phyloP scores from a whole-genome alignment of 2,888 invertebrate species.

The Osmoderma eremita region DNA sequence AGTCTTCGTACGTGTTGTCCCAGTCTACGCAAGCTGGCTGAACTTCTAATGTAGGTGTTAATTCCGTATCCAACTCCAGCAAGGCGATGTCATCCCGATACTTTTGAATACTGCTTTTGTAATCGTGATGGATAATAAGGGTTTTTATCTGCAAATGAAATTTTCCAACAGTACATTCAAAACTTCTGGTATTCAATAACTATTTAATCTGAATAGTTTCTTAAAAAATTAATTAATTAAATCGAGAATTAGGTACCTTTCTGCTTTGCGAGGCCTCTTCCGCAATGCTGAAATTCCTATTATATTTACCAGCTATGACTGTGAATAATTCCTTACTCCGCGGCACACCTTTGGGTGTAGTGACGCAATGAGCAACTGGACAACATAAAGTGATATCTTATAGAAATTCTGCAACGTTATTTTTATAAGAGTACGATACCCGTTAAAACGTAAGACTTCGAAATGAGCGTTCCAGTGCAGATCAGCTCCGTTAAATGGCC shows the following conservation, averaged over 20 bases:
- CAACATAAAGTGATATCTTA: no score
- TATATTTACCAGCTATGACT: constrained; percentile 8
- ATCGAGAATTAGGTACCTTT: constrained; percentile 28
- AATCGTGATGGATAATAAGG: constrained; percentile 48
- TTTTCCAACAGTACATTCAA: no score
- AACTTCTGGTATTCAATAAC: no score
- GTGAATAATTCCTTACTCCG: not conserved
- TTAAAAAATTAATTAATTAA: no score
- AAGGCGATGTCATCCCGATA: constrained; percentile 58
- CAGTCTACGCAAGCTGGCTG: constrained; percentile 59
- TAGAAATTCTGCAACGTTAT: not conserved
- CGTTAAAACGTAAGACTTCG: not conserved
- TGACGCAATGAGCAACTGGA: constrained; percentile 53
- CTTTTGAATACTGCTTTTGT: constrained; percentile 49
- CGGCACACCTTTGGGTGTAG: constrained; percentile 31
- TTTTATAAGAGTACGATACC: constrained; percentile 13
- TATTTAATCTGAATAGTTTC: no score
- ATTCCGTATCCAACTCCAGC: constrained; percentile 51
- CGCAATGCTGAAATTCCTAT: not conserved
- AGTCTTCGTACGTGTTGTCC: constrained; percentile 41
- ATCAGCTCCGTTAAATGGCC: not conserved
- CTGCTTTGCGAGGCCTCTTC: constrained; percentile 3
- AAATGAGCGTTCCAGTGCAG: not conserved
- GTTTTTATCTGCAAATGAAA: constrained; percentile 46
- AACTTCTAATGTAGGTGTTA: constrained; percentile 55